Evolutionary conservation across 1,140 invertebrate genomes (phyloP).

Genomic region (Drosophila biarmipes): DNA sequence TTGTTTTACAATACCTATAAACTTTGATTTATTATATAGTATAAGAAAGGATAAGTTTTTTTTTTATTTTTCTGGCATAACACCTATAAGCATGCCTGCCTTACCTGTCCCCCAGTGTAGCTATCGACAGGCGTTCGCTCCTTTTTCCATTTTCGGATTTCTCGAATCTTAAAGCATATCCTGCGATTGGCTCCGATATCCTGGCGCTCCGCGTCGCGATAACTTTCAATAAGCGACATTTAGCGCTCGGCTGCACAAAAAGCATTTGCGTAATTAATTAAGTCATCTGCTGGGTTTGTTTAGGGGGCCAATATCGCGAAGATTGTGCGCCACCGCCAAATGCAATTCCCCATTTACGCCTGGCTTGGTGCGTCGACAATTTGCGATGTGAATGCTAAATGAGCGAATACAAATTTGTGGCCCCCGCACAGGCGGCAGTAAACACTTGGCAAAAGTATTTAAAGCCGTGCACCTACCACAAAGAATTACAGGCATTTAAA

Average conservation of each 20-base stretch:
- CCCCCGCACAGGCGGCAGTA: conserved; percentile 3
- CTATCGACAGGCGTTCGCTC: conserved; percentile 1
- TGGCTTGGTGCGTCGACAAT: conserved; percentile 25
- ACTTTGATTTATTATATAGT: background rate
- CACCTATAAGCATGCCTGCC: no score
- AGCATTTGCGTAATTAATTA: conserved; percentile 67
- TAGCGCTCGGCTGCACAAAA: conserved; percentile 37
- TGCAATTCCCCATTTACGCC: conserved; percentile 47
- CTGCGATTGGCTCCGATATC: conserved; percentile 47
- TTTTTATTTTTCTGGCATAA: no score
- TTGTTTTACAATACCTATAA: no score
- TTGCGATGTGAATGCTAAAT: conserved; percentile 43
- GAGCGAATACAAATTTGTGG: conserved; percentile 43
- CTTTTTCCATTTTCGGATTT: background rate
- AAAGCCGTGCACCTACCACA: background rate
- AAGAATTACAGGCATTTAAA: conserved; percentile 33
- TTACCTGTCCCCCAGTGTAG: conserved; percentile 14
- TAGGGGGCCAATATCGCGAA: conserved; percentile 31
- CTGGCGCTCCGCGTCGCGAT: conserved; percentile 18
- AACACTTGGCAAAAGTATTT: conserved; percentile 38
- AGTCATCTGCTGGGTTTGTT: conserved; percentile 45
- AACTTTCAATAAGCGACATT: conserved; percentile 59
- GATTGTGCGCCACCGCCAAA: conserved; percentile 28
- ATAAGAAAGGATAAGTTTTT: background rate
- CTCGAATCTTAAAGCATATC: conserved; percentile 41